Conservation (phyloP, 2,888 invertebrate genomes). For the Cryptophagus acutangulus region DNA sequence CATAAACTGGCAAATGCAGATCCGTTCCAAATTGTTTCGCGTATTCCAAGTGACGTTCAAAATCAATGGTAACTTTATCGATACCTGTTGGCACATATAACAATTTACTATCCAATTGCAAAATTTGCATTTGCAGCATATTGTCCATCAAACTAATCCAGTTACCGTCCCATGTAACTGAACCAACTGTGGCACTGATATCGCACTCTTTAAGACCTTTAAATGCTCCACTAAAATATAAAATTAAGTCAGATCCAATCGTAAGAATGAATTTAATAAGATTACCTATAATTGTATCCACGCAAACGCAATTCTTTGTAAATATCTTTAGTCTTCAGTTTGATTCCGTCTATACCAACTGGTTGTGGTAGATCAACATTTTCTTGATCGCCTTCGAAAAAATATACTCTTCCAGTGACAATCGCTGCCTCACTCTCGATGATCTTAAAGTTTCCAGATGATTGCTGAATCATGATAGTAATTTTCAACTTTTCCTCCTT, state of each 20-base stretch:
- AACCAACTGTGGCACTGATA: conserved; percentile 20
- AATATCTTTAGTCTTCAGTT: conserved; percentile 57
- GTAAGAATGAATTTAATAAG: conserved; percentile 8
- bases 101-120: conserved; percentile 61
- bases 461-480: conserved; percentile 30
- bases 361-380: conserved; percentile 24
- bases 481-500: conserved; percentile 39
- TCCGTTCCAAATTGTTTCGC: conserved; percentile 11
- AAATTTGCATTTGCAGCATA: conserved; percentile 71
- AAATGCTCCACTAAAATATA: conserved; percentile 32
- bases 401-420: conserved; percentile 24
- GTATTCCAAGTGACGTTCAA: conserved; percentile 35
- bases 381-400: conserved; percentile 43
- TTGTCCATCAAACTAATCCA: conserved; percentile 88
- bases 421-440: conserved; percentile 23
- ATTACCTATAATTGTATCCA: conserved; percentile 56
- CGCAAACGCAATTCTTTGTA: conserved; percentile 65
- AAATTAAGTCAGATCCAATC: too few species aligned
- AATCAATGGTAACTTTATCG: conserved; percentile 50
- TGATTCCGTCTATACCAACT: conserved; percentile 42
- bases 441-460: conserved; percentile 38
- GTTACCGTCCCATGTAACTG: conserved; percentile 48
- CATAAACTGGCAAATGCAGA: conserved; percentile 38
- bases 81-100: conserved; percentile 65
- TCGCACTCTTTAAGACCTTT: conserved; percentile 29